Base-by-base conservation (phyloP, 64 coral and sea anemone genomes). In the Porites lutea region DNA sequence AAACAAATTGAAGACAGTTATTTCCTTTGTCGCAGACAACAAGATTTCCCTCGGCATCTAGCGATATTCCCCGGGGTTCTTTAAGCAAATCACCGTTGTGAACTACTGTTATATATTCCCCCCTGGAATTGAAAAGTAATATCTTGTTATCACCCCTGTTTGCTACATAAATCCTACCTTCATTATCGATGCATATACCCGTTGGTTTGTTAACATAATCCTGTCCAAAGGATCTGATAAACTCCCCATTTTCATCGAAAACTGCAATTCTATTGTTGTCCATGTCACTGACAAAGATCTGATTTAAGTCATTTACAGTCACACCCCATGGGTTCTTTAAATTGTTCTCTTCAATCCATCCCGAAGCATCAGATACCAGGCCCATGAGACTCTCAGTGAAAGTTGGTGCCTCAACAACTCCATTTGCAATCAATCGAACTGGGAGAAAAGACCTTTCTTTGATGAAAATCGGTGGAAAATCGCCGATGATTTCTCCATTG, bases 101-200 rank as follows among this genome's bases (percentile, higher is more conserved):
- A 11, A 78, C 51, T 2, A 21, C 52, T 21, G 75, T 22, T 22
- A 78, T 19, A 78, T 57, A 57, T 23, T 78, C 52, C 22, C 75
- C 75, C 19, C 27, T 55, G 51, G 51, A 22, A 55, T 78, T 53
- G 57, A 78, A 78, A 12, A 54, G 18, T 55, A 22, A 27, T 78
- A 78, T 78, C 49, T 54, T 78, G 52, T 78, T 54, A 78, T 23
- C 22, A 55, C 51, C 75, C 13, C 75, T 78, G 75, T 78, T 78
- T 22, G 75, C 50, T 5, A 78, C 75, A 78, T 22, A 78, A 27
- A 22, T 78, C 75, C 49, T 78, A 78, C 75, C 75, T 22, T 55
- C 16, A 55, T 57, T 78, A 55, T 78, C 75, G 13, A 23, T 21
- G 8, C 51, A 21, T 78, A 78, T 22, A 6, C 75, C 75, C 7